phyloP scores from a whole-genome alignment of 2,797 vertebrate species.

The Simalia tracyae region DNA sequence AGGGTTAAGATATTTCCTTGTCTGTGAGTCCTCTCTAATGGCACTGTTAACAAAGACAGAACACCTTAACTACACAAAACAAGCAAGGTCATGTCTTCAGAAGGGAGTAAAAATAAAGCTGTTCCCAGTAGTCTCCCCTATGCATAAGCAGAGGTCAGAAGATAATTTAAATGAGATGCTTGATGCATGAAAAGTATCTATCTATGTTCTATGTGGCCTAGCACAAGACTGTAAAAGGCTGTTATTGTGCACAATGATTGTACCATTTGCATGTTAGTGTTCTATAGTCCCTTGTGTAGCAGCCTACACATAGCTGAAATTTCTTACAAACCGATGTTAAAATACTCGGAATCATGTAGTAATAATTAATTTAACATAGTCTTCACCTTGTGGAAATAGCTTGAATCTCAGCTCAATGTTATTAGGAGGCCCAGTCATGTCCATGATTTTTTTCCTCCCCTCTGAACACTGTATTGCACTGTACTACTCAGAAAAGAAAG shows the following conservation, averaged over 20 bases:
- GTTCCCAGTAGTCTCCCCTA: neutral
- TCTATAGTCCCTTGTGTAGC: neutral
- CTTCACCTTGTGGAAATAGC: neutral
- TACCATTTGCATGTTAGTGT: neutral
- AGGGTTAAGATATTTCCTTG: conserved; percentile 7
- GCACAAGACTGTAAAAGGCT: neutral
- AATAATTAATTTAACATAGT: neutral
- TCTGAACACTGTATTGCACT: neutral
- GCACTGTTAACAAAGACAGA: neutral
- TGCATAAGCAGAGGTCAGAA: neutral
- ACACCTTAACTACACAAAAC: neutral
- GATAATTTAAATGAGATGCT: neutral
- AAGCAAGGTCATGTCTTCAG: neutral
- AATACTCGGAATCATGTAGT: neutral
- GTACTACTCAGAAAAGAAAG: neutral
- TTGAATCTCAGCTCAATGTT: neutral
- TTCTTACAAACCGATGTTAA: neutral
- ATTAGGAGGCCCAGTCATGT: neutral
- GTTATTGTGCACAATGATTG: neutral
- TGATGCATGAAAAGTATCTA: neutral
- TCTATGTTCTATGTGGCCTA: neutral
- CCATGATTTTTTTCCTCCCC: neutral
- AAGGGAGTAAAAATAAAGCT: conserved; percentile 10
- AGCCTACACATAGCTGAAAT: neutral
- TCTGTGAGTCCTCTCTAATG: neutral